Evolutionary conservation across 2,888 invertebrate genomes (phyloP).

Genomic region (Drosophila kanekoi): DNA sequence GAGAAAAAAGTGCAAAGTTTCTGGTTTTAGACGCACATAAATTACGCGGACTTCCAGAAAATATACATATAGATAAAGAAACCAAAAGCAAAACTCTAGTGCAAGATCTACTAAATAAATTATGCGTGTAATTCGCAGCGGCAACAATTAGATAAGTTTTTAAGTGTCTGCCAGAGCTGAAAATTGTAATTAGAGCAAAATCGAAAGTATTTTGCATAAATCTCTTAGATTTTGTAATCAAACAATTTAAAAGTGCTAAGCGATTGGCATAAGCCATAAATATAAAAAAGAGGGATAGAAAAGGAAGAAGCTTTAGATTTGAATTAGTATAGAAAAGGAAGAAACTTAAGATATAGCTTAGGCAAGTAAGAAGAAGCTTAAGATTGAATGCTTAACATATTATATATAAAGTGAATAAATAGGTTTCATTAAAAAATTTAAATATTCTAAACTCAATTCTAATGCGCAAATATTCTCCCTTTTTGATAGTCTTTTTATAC

Average conservation of each 20-base stretch:
- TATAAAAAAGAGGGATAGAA: no score
- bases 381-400: no score
- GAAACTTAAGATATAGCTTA: no score
- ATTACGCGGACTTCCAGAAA: conserved; percentile 18
- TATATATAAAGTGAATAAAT: no score
- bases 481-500: no score
- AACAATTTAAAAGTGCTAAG: conserved; percentile 25
- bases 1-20: conserved; percentile 46
- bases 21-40: conserved; percentile 33
- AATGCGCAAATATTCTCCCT: no score
- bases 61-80: background rate
- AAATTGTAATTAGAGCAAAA: conserved; percentile 41
- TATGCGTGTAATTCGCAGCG: conserved; percentile 65
- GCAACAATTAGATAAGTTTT: conserved; percentile 48
- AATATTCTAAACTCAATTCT: no score
- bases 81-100: conserved; percentile 3
- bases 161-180: conserved; percentile 37
- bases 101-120: conserved; percentile 65
- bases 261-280: background rate
- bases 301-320: no score
- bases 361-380: no score
- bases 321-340: no score
- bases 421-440: no score
- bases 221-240: conserved; percentile 21
- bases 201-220: conserved; percentile 24